phyloP scores from a whole-genome alignment of 1,140 invertebrate species.

The Drosophila virilis region DNA sequence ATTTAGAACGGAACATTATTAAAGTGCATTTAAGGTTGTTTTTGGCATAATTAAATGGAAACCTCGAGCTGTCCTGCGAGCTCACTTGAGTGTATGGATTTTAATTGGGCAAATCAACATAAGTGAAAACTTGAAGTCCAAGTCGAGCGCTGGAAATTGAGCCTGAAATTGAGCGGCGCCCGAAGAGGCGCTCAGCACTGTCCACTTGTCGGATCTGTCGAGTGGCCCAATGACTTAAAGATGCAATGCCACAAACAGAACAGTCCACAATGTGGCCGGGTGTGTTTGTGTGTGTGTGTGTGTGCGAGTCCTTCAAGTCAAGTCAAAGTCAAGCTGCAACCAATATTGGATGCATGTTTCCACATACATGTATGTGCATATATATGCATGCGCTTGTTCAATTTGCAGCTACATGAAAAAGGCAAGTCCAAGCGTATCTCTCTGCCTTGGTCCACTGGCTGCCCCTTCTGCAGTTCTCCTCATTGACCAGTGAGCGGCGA shows the following conservation, averaged over 20 bases:
- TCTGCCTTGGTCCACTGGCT: neutral
- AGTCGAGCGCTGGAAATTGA: conserved; percentile 24
- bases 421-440: conserved; percentile 16
- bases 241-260: conserved; percentile 20
- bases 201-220: conserved; percentile 20
- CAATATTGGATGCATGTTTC: conserved; percentile 32
- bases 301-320: neutral
- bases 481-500: neutral
- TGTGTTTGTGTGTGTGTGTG: conserved; percentile 1
- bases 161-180: conserved; percentile 31
- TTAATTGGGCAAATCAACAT: conserved; percentile 50
- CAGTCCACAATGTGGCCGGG: neutral
- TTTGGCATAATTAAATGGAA: conserved; percentile 2
- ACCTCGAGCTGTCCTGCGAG: neutral
- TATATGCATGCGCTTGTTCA: conserved; percentile 35
- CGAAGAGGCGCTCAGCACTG: conserved; percentile 17
- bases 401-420: conserved; percentile 44
- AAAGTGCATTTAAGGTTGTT: conserved; percentile 8
- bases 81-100: conserved; percentile 27
- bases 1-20: too few species aligned
- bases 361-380: conserved; percentile 6
- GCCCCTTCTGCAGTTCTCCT: neutral
- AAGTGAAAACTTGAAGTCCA: conserved; percentile 3
- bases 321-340: conserved; percentile 11
- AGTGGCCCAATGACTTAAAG: conserved; percentile 43